Percentiles rank a stretch among this genome's conserved stretches.
These are phyloP conservation scores for Ataeniobius toweri DNA, from an alignment of 2,797 vertebrate genomes.

Conservation along the genomic window DNA sequence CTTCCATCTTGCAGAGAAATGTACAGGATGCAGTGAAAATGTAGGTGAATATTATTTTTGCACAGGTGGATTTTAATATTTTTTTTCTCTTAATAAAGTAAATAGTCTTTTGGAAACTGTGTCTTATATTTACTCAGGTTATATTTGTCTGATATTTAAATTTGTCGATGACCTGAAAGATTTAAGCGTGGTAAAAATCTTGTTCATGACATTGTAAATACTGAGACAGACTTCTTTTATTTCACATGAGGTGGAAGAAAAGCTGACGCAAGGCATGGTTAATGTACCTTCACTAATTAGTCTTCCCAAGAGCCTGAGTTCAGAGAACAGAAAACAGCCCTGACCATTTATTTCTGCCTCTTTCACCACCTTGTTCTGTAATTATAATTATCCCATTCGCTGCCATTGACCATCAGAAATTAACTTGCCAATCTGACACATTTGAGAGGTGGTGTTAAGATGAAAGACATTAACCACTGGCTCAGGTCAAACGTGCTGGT, in stretches of 20 bases:
- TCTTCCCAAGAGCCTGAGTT: conserved; percentile 46
- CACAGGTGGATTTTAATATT: neutral
- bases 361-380: conserved; percentile 33
- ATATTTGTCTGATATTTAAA: conserved; percentile 10
- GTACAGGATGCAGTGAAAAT: neutral
- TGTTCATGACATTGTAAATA: conserved; percentile 28
- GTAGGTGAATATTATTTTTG: neutral
- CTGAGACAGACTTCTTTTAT: conserved; percentile 27
- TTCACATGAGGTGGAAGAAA: conserved; percentile 40
- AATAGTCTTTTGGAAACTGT: neutral
- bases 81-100: neutral
- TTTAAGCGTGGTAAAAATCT: neutral
- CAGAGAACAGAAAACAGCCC: conserved; percentile 52
- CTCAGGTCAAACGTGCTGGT: conserved; percentile 16
- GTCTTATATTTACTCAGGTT: neutral
- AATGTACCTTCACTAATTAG: conserved; percentile 69
- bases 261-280: conserved; percentile 45
- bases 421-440: conserved; percentile 22
- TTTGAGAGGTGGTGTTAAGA: conserved; percentile 26
- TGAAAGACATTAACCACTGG: conserved; percentile 13
- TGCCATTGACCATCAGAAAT: conserved; percentile 46
- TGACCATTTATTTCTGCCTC: conserved; percentile 49
- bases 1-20: conserved; percentile 26
- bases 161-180: neutral
- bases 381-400: conserved; percentile 29